A percentile compares a stretch with the other conserved stretches of the same genome.
phyloP scores from a whole-genome alignment of 1,140 invertebrate species.

The Drosophila kanapiae region DNA sequence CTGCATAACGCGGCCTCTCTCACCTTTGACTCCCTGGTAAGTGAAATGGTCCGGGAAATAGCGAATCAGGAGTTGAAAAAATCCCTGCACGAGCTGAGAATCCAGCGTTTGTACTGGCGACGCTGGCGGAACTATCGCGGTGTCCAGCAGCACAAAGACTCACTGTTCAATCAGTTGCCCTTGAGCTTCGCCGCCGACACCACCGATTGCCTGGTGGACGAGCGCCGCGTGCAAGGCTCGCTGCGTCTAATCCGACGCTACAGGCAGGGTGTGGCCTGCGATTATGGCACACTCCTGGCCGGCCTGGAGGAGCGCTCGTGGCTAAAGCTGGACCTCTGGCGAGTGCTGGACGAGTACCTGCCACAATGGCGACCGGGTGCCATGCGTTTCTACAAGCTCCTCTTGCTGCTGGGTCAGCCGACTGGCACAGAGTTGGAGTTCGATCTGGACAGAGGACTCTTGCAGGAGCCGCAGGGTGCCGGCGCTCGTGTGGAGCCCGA shows the following conservation, averaged over 20 bases:
- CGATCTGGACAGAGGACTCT: slow-evolving; percentile 55
- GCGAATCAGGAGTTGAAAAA: slow-evolving; percentile 1
- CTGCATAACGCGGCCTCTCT: not conserved
- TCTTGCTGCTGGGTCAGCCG: slow-evolving; percentile 88
- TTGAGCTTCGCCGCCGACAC: slow-evolving; percentile 50
- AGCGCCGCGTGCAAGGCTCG: slow-evolving; percentile 16
- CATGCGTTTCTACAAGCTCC: slow-evolving; percentile 88
- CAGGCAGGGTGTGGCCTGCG: slow-evolving; percentile 65
- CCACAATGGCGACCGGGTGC: slow-evolving; percentile 31
- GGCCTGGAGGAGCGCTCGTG: slow-evolving; percentile 49
- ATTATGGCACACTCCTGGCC: slow-evolving; percentile 56
- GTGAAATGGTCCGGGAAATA: slow-evolving; percentile 45
- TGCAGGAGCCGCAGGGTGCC: slow-evolving; percentile 35
- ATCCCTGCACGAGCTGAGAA: slow-evolving; percentile 41
- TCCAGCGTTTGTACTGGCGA: slow-evolving; percentile 47
- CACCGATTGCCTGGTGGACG: slow-evolving; percentile 9
- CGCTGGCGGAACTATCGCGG: slow-evolving; percentile 64
- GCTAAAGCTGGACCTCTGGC: slow-evolving; percentile 70
- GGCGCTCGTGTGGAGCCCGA: not conserved
- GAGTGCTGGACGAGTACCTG: slow-evolving; percentile 33
- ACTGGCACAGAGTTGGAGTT: slow-evolving; percentile 71
- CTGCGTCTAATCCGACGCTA: slow-evolving; percentile 74
- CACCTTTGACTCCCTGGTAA: slow-evolving; percentile 50
- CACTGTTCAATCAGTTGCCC: slow-evolving; percentile 52
- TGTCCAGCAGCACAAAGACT: slow-evolving; percentile 51